Evolutionary conservation across 2,888 invertebrate species (phyloP), one percentile per base, ranked within the genome.

Genomic region (Hermaeophaga mercurialis): DNA sequence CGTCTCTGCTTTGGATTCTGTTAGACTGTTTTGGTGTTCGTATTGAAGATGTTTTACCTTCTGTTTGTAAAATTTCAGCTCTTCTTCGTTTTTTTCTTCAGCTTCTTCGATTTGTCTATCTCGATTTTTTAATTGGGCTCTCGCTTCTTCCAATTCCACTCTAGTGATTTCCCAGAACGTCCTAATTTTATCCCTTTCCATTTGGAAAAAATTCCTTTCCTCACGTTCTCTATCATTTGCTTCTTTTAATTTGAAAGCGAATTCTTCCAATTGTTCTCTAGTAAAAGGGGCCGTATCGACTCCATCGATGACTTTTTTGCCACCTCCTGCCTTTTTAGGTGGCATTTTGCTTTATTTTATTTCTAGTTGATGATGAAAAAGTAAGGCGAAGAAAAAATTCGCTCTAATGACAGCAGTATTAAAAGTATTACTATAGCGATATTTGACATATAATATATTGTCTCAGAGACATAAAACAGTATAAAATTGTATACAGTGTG

Each of bases 161-260:
- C 92, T 85, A 0, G 95, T 91, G 50, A 96, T 94, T 78, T 96
- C 96, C 96, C 96, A 97, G 75, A 95, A 96, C 2, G 93, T 93
- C 65, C 94, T 85, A 11, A 96, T 83, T 79, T 96, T 96, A 75
- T 96, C 96, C 66, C 96, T 82, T 80, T 97, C 97, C 69, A 96
- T 77, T 78, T 96, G 96, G 71, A 95, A 96, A 75, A 90, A 96
- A 77, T 96, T 96, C 50, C 97, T 80, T 77, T 97, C 96, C 77
- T 96, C 96, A 69, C 96, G 82, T 77, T 97, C 96, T 54, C 92
- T 85, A 73, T 96, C 96, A 74, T 96, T 82, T 80, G 96, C 95
- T 73, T 93, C 93, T 74, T 92, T 88, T 14, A 96, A 86, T 68
- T 88, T 85, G 43, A 89, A 81, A 9, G 92, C 88, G 74, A 96